These are phyloP conservation scores for Penelope pileata DNA, from an alignment of 2,113 vertebrate genomes.

Conservation along the genomic window DNA sequence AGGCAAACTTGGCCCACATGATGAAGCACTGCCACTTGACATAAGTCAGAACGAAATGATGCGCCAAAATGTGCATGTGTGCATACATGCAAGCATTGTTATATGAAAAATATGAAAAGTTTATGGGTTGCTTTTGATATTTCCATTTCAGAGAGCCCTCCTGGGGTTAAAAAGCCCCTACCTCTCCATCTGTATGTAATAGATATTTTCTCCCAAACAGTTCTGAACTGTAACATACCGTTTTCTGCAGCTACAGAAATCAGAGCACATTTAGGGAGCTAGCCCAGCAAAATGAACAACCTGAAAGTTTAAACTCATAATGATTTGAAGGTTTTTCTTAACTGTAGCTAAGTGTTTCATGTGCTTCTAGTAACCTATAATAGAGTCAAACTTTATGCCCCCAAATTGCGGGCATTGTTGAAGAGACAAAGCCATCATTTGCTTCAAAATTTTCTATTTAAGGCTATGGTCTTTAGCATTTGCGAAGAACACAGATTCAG, in stretches of 20 bases:
- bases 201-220: conserved; percentile 2
- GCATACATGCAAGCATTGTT: neutral
- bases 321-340: conserved; percentile 51
- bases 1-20: neutral
- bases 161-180: neutral
- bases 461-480: neutral
- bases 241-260: conserved; percentile 60
- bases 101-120: neutral
- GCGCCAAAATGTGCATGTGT: neutral
- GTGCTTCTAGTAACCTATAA: conserved; percentile 49
- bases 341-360: conserved; percentile 34
- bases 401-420: neutral
- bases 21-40: neutral
- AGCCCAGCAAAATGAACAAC: neutral
- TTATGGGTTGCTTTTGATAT: neutral
- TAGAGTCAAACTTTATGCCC: conserved; percentile 25
- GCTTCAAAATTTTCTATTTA: conserved; percentile 9
- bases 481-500: neutral
- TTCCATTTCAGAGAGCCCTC: neutral
- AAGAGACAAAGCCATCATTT: conserved; percentile 16
- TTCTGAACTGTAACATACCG: conserved; percentile 13
- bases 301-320: conserved; percentile 27
- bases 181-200: neutral
- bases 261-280: conserved; percentile 3
- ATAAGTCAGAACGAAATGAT: neutral